Percentiles rank a stretch among this genome's conserved stretches.
Conservation (phyloP, 2,888 invertebrate genomes). For the Cordilura impudica region DNA sequence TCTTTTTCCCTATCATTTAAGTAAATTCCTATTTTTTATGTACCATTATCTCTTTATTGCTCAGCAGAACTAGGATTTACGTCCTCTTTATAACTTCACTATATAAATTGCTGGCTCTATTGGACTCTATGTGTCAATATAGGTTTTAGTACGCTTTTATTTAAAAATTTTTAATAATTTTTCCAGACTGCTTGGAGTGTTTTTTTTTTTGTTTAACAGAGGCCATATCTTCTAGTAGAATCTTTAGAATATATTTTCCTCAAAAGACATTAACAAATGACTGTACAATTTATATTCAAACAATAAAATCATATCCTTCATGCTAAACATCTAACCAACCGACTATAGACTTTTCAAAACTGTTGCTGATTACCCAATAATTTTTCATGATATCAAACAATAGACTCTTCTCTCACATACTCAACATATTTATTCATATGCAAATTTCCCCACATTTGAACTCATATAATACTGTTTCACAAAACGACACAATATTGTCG, state of each 20-base stretch:
- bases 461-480: constrained; percentile 19
- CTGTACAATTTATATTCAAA: constrained; percentile 45
- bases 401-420: constrained; percentile 34
- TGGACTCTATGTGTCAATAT: no score
- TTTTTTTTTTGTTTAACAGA: no score
- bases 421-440: constrained; percentile 52
- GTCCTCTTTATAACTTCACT: no score
- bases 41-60: no score
- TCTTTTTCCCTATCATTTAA: no score
- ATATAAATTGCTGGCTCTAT: no score
- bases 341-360: constrained; percentile 42
- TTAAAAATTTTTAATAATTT: no score
- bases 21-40: no score
- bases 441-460: constrained; percentile 53
- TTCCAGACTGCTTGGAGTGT: no score
- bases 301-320: constrained; percentile 41
- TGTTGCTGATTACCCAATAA: constrained; percentile 59
- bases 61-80: no score
- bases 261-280: constrained; percentile 47
- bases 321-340: constrained; percentile 6
- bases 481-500: constrained; percentile 59
- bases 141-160: no score
- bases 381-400: constrained; percentile 58
- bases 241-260: background rate
- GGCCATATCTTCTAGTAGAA: no score